phyloP scores from a whole-genome alignment of 2,797 vertebrate species.

The Mormyrops attenuatus region DNA sequence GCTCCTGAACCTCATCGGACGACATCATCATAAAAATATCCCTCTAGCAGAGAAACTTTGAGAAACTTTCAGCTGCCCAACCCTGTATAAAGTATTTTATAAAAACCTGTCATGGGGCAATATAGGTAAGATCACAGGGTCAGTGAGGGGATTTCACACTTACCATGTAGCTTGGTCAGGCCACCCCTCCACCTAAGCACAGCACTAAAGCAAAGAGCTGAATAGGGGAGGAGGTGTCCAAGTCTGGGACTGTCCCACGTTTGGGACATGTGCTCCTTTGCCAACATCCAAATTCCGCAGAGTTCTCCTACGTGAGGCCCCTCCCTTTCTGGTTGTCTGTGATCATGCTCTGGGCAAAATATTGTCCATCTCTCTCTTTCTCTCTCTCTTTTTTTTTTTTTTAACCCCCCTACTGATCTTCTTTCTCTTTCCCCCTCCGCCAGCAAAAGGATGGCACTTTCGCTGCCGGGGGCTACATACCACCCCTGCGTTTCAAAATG shows the following conservation, averaged over 20 bases:
- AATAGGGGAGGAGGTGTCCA: not conserved
- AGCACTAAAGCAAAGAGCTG: not conserved
- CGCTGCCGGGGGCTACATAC: conserved; percentile 92
- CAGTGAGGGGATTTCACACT: not conserved
- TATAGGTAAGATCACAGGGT: not conserved
- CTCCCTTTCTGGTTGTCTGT: not conserved
- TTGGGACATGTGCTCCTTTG: not conserved
- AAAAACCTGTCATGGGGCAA: not conserved
- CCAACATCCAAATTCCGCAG: not conserved
- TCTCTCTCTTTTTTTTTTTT: not conserved
- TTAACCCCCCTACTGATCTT: not conserved
- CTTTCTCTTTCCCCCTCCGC: conserved; percentile 10
- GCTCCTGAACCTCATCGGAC: not conserved
- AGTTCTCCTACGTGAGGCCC: not conserved
- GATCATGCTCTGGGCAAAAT: not conserved
- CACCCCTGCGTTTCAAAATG: conserved; percentile 90
- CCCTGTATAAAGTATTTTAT: not conserved
- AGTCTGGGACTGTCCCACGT: not conserved
- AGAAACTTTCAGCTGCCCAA: not conserved
- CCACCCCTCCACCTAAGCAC: not conserved
- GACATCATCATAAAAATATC: not conserved
- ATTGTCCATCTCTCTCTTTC: not conserved
- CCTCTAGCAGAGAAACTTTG: not conserved
- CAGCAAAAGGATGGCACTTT: conserved; percentile 98
- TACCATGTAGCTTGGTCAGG: not conserved